Base-by-base conservation (phyloP, 1,140 invertebrate genomes). In the Drosophila nigromelanica region DNA sequence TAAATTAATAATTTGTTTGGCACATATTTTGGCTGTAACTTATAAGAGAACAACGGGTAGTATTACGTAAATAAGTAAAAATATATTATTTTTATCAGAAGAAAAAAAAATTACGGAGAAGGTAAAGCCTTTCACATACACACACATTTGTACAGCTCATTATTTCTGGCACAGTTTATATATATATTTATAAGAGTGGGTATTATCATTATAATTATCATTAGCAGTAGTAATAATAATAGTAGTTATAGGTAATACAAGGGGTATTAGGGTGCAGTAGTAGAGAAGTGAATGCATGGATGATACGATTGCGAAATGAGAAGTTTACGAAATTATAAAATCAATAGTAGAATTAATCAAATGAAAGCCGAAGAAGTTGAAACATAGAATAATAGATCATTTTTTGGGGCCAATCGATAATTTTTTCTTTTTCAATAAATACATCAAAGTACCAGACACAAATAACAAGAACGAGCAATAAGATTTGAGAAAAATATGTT, bases 301-400 rank as follows among this genome's bases (percentile, higher is more conserved):
- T 85, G 80, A 83, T 76, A 71, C 76, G 74, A 86, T 77, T 59
- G 64, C 55, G 45, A 80, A 85, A 86, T 68, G 21, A 74, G 48
- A 63, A 72, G 2, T 64, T 18, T 35, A 63, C 5, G 7, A 56
- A 70, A 64, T 71, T 18, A 56, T n/a, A 35, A 64, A 71, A 18
- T 14, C 4, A 62, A 30, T 27, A 69, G 58, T 14, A n/a, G 1
- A 82, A 76, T 39, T 45, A 12, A 80, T 50, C 43, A 62, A 80
- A 80, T 47, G 56, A 12, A 71, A 51, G 39, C 12, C 8, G 7
- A 43, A 66, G 45, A 66, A 62, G 47, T 40, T 50, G 5, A 47
- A 61, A 14, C 48, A 50, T 47, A 71, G 37, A 42, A 52, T 55
- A 4, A 50, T 40, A 37, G 37, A 58, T 24, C 10, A 58, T 11